Percentiles rank a stretch among this genome's conserved stretches.
phyloP scores from a whole-genome alignment of 1,140 invertebrate species.

The Penaeus indicus region DNA sequence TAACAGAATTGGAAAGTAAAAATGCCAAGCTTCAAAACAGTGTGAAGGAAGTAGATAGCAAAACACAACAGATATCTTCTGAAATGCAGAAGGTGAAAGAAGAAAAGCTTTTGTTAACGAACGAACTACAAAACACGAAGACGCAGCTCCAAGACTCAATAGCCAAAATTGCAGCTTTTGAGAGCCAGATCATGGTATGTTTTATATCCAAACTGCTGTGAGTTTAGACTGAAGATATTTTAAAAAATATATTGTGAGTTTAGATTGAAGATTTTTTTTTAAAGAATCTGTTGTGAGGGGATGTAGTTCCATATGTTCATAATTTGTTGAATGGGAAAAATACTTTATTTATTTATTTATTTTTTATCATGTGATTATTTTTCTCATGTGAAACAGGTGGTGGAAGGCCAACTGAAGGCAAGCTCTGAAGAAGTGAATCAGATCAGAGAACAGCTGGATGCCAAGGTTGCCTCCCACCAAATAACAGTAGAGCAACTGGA shows the following conservation, averaged over 20 bases:
- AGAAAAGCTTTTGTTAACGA: neutral
- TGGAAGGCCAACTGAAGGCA: slow-evolving; percentile 43
- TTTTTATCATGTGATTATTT: neutral
- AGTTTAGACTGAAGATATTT: neutral
- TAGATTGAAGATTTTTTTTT: neutral
- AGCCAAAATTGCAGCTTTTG: slow-evolving; percentile 29
- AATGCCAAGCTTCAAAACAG: neutral
- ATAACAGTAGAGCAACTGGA: slow-evolving; percentile 34
- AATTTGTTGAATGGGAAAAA: too few relatives aligned
- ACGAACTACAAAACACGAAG: neutral
- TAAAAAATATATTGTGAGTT: neutral
- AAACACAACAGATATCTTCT: neutral
- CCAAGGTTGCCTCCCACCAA: slow-evolving; percentile 4
- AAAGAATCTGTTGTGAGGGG: neutral
- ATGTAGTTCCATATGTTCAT: too few relatives aligned
- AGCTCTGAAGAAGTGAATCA: slow-evolving; percentile 28
- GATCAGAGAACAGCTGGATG: slow-evolving; percentile 5
- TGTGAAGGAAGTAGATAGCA: neutral
- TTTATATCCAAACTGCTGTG: neutral
- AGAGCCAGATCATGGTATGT: slow-evolving; percentile 48
- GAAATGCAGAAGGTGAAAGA: slow-evolving; percentile 19
- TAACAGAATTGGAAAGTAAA: neutral
- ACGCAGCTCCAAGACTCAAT: slow-evolving; percentile 11
- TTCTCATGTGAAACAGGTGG: slow-evolving; percentile 13
- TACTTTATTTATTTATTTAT: neutral